Base-by-base conservation (phyloP, 2,888 invertebrate genomes). In the Sinotaia quadrata region DNA sequence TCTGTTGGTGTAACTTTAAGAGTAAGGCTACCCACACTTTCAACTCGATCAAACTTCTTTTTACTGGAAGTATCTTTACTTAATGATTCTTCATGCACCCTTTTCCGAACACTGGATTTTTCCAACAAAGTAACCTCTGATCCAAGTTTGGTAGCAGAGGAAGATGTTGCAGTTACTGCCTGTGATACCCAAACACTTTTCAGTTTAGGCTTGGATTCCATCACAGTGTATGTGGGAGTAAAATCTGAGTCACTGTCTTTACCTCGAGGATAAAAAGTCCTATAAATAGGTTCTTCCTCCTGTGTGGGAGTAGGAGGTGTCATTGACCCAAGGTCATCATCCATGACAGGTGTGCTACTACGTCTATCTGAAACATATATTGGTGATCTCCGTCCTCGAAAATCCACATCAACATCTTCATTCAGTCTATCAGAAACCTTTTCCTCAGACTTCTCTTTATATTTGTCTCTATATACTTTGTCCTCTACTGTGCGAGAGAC, bases 301-400 rank as follows among this genome's bases (percentile, higher is more conserved):
- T 80, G 78, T 33, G 82, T 79, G 4, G 83, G 82, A 29, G 84
- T 82, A 8, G 82, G 82, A 41, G 84, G 82, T 21, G 81, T 78
- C 24, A 67, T 52, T 15, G 73, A 72, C 5, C 57, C 61, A 15
- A 47, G 12, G 2, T 67, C 61, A 31, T 63, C 36, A 10, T 52
- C 71, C 1, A 41, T 44, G 15, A 44, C 41, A 21, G 37, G 24
- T 41, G 37, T 63, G 37, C 37, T 49, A 4, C 63, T 52, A 10
- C 29, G 36, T 3, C n/a, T 31, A 10, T 54, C 62, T 8, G 36
- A 36, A 4, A 34, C 29, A 31, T 41, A 63, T 18, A 65, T n/a
- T 1, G 65, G 65, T 21, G 66, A 67, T 36, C 70, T 37, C 31
- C 60, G 59, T 12, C 59, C 67, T 21, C 67, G 67, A 52, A 60